A percentile compares a stretch with the other conserved stretches of the same genome.
Evolutionary conservation across 2,797 vertebrate genomes (phyloP).

Genomic region (Hypotaenidia okinawae): DNA sequence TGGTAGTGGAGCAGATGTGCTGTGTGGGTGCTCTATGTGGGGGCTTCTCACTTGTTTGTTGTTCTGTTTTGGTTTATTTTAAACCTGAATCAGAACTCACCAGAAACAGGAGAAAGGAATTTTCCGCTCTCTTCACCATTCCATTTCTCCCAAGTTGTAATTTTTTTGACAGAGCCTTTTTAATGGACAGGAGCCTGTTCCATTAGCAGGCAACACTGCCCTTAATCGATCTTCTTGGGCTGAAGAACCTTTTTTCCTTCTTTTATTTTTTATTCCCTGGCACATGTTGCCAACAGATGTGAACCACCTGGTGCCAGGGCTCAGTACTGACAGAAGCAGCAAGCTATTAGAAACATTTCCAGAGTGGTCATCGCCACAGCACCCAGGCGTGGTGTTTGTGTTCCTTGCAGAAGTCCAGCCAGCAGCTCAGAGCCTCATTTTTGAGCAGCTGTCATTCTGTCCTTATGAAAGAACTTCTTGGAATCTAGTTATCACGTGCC

Average conservation of each 20-base stretch:
- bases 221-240: not conserved
- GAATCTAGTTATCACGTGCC: not conserved
- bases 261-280: not conserved
- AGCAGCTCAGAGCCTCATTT: not conserved
- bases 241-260: not conserved
- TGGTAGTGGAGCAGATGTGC: not conserved
- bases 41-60: not conserved
- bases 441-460: not conserved
- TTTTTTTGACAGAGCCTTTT: not conserved
- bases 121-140: not conserved
- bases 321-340: not conserved
- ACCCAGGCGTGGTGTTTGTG: not conserved
- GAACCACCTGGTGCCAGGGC: constrained; percentile 1
- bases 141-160: not conserved
- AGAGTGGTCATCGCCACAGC: not conserved
- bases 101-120: not conserved
- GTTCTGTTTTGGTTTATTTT: not conserved
- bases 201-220: not conserved
- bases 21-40: not conserved
- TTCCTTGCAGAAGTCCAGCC: not conserved
- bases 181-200: not conserved
- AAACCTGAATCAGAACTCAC: not conserved
- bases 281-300: not conserved
- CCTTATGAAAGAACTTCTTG: not conserved
- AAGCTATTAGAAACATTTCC: not conserved